Conservation (phyloP, 2,113 vertebrate species). For the Cebidichthys violaceus region DNA sequence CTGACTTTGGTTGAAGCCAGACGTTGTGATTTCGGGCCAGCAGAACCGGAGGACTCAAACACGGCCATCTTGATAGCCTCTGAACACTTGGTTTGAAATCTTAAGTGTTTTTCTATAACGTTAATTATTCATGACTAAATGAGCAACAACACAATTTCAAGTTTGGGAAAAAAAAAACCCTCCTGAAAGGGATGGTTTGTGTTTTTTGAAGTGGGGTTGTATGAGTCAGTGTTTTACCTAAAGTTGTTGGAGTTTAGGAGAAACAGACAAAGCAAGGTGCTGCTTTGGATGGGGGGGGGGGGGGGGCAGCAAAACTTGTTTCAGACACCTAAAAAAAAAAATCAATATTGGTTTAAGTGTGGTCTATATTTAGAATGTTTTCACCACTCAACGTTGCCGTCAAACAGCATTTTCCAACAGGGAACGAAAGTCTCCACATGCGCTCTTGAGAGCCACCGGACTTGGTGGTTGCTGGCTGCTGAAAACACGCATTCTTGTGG, state of each 20-base stretch:
- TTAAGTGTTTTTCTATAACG: background rate
- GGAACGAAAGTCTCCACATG: background rate
- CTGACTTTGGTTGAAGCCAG: background rate
- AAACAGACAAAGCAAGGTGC: too few relatives aligned
- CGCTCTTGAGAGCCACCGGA: background rate
- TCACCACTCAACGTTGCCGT: too few relatives aligned
- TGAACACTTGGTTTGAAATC: background rate
- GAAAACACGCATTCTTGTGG: background rate
- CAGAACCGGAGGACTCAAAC: background rate
- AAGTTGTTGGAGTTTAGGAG: too few relatives aligned
- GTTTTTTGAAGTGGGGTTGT: too few relatives aligned
- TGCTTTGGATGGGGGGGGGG: too few relatives aligned
- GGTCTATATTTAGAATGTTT: too few relatives aligned
- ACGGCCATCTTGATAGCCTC: background rate
- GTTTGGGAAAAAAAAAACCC: background rate
- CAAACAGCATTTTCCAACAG: too few relatives aligned
- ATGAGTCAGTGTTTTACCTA: too few relatives aligned
- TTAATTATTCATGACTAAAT: background rate
- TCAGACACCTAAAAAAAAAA: too few relatives aligned
- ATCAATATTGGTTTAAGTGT: too few relatives aligned
- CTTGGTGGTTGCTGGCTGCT: background rate
- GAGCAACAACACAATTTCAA: background rate
- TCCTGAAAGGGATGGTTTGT: too few relatives aligned
- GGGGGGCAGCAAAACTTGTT: too few relatives aligned
- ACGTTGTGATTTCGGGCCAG: background rate